Evolutionary conservation across 2,888 invertebrate species (phyloP).

Genomic region (Drosophila melanocephala): DNA sequence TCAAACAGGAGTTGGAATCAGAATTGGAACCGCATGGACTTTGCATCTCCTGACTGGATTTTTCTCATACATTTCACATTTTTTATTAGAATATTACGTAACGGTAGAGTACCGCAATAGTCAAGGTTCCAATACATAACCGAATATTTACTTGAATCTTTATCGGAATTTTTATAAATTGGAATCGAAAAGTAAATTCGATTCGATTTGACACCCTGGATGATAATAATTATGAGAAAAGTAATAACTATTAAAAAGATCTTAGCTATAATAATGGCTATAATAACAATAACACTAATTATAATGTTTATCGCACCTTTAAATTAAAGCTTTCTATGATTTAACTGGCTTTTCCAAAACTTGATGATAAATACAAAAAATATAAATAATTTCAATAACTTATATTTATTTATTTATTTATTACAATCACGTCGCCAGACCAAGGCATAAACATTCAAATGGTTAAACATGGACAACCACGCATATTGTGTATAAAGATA

Average conservation of each 20-base stretch:
- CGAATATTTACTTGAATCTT: neutral
- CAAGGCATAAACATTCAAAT: conserved; percentile 18
- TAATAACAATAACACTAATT: neutral
- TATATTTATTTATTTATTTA: neutral
- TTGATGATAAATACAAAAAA: neutral
- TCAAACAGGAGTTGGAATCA: neutral
- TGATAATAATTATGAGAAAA: neutral
- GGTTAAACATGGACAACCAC: neutral
- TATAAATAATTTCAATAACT: neutral
- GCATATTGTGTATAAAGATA: neutral
- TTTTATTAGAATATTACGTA: neutral
- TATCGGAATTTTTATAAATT: neutral
- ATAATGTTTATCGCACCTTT: neutral
- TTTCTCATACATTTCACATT: neutral
- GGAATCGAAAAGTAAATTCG: neutral
- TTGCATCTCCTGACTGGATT: neutral
- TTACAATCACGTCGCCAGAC: conserved; percentile 15
- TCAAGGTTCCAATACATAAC: neutral
- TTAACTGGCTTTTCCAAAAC: neutral
- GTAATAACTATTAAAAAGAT: neutral
- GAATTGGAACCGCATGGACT: neutral
- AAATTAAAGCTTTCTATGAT: neutral
- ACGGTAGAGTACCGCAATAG: neutral
- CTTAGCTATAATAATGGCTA: neutral
- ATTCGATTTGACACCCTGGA: neutral